Evolutionary conservation across 2,797 vertebrate species (phyloP), one percentile per base, ranked within the genome.

Genomic region (Sebastiscus albofasciatus): DNA sequence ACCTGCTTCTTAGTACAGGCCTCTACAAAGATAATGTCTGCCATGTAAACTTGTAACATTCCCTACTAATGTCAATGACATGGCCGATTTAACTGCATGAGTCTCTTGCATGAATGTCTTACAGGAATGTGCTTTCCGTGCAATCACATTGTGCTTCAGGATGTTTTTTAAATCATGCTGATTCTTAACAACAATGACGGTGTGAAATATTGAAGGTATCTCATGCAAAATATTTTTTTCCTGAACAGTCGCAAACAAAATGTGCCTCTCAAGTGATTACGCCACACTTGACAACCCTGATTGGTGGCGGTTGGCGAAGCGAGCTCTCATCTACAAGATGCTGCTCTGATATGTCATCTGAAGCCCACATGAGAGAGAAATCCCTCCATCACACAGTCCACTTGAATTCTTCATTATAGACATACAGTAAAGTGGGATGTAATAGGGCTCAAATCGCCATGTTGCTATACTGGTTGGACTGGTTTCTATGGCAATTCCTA

Each of bases 181-280:
- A 55, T 81, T 58, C 49, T 58, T 18, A 64, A 36, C 56, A 58
- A 59, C 26, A 62, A 42, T n/a, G 29, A 34, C 27, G 10, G n/a
- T 39, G 12, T 26, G n/a, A 82, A 84, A 70, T 58, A 31, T 16
- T 71, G 49, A 59, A 72, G 22, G 26, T 56, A 62, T 12, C 22
- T 62, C 24, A 65, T 46, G 34, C 31, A 6, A 76, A 34, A 59
- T 26, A 16, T 26, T 42, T 66, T 66, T 74, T 27, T 42, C 33
- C 33, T 9, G 18, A 81, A 52, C 31, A 27, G 55, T 27, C 67
- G 33, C 26, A 72, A 86, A 80, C 72, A 72, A 72, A 82, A 82
- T 34, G 67, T 72, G 34, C 67, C 75, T 73, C 54, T 86, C 60
- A 72, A 88, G 82, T 88, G 87, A 90, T 89, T 82, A 61, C 24